Evolutionary conservation across 2,113 vertebrate genomes (phyloP).

Genomic region (Smithornis capensis): DNA sequence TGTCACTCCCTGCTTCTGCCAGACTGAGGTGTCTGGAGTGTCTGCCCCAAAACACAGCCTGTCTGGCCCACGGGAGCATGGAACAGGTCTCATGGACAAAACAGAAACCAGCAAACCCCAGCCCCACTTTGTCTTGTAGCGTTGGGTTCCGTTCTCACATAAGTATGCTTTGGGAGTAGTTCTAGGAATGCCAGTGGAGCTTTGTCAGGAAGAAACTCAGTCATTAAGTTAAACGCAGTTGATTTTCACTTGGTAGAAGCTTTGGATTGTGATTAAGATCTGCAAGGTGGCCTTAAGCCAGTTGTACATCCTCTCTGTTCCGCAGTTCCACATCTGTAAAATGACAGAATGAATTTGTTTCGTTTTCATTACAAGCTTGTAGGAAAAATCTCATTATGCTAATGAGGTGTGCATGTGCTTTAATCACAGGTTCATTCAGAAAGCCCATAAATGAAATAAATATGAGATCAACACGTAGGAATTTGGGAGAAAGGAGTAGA

Average conservation of each 20-base stretch:
- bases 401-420: constrained; percentile 17
- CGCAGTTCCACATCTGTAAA: constrained; percentile 31
- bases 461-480: not conserved
- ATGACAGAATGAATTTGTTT: not conserved
- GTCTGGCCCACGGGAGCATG: not conserved
- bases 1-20: not conserved
- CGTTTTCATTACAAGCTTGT: constrained; percentile 4
- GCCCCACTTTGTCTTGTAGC: not conserved
- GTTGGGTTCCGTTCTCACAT: not conserved
- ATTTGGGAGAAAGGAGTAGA: not conserved
- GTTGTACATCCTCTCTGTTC: not conserved
- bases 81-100: not conserved
- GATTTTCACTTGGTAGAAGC: not conserved
- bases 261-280: not conserved
- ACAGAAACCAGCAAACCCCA: not conserved
- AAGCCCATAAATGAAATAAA: constrained; percentile 28
- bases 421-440: constrained; percentile 54
- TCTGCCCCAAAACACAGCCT: not conserved
- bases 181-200: not conserved
- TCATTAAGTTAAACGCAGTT: not conserved
- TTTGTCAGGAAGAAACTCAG: not conserved
- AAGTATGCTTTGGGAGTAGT: not conserved
- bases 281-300: not conserved
- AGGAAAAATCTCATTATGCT: constrained; percentile 53
- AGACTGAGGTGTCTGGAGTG: not conserved